Conservation (phyloP, 1,140 invertebrate genomes). For the Steinernema khuongi region DNA sequence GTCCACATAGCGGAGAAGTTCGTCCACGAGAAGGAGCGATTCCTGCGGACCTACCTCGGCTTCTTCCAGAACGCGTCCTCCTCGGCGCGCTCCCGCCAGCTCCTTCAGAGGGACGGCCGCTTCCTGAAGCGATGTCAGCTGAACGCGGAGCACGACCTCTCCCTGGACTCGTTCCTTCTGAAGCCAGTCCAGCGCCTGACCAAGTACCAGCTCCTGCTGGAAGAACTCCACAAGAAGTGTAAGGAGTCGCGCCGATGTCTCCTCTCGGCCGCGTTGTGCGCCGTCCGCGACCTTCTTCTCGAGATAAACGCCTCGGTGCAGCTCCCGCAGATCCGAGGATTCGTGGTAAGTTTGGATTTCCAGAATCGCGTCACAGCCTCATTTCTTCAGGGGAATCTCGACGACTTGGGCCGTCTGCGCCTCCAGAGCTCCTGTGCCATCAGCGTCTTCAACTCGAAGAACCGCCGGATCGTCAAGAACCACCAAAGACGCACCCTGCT, state of each 20-base stretch:
- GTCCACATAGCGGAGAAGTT: background rate
- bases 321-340: background rate
- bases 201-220: conserved; percentile 1
- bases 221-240: background rate
- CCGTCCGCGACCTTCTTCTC: background rate
- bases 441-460: background rate
- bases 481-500: background rate
- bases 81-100: background rate
- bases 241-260: background rate
- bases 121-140: background rate
- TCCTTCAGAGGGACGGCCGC: background rate
- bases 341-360: background rate
- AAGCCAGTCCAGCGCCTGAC: background rate
- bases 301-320: conserved; percentile 1
- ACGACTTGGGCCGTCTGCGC: background rate
- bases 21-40: background rate
- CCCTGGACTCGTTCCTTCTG: background rate
- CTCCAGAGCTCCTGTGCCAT: background rate
- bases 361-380: background rate
- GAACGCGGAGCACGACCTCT: background rate
- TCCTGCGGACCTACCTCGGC: background rate
- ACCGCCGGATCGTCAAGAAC: background rate
- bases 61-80: background rate
- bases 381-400: background rate
- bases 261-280: background rate